Evolutionary conservation across 1,140 invertebrate genomes (phyloP).

Genomic region (Ips typographus): DNA sequence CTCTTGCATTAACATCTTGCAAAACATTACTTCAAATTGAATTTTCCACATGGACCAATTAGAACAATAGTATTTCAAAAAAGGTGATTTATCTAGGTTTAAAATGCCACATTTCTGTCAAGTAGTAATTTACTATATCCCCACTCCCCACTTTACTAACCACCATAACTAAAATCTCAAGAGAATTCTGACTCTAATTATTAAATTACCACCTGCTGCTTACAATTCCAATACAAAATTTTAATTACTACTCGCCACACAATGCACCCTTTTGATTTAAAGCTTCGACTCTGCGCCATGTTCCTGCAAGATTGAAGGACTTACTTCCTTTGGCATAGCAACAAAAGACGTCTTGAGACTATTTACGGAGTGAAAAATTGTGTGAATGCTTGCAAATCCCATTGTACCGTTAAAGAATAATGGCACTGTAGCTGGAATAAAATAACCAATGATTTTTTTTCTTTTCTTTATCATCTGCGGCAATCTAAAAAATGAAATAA

Average conservation of each 20-base stretch:
- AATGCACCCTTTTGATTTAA: conserved; percentile 9
- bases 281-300: neutral
- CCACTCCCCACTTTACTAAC: too few relatives aligned
- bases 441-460: conserved; percentile 24
- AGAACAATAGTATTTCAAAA: too few relatives aligned
- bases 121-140: too few relatives aligned
- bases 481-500: conserved; percentile 2
- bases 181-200: too few relatives aligned
- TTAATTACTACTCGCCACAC: neutral
- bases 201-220: neutral
- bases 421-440: conserved; percentile 16
- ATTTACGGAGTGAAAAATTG: conserved; percentile 29
- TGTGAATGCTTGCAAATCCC: conserved; percentile 26
- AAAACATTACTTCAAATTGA: too few relatives aligned
- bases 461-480: conserved; percentile 4
- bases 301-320: conserved; percentile 16
- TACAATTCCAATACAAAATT: too few relatives aligned
- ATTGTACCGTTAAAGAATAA: conserved; percentile 26
- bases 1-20: too few relatives aligned
- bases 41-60: too few relatives aligned
- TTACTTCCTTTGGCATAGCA: conserved; percentile 13
- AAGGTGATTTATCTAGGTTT: too few relatives aligned
- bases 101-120: too few relatives aligned
- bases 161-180: too few relatives aligned
- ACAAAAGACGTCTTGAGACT: conserved; percentile 29